Percentiles rank a stretch among this genome's conserved stretches.
Conservation (phyloP, 2,797 vertebrate genomes). For the Phoebastria nigripes region DNA sequence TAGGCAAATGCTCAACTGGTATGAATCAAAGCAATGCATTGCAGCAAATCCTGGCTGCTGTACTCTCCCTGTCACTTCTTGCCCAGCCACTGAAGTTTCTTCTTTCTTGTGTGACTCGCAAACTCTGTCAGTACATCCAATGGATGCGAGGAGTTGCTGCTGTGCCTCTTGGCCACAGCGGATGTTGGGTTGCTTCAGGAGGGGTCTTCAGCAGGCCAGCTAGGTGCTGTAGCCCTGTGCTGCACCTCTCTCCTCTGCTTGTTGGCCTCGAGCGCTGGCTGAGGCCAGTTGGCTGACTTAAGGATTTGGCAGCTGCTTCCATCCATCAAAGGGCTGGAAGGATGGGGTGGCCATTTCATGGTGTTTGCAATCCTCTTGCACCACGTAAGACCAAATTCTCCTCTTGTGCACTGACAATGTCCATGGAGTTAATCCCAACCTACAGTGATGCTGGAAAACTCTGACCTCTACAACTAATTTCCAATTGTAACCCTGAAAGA, state of each 20-base stretch:
- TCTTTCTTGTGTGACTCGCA: neutral
- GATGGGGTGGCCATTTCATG: neutral
- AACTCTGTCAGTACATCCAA: neutral
- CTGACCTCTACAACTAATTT: slow-evolving; percentile 43
- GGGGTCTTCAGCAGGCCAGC: neutral
- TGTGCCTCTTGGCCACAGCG: neutral
- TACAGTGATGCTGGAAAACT: slow-evolving; percentile 37
- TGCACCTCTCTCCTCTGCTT: neutral
- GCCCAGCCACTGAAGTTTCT: neutral
- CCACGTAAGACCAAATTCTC: neutral
- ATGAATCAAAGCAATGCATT: neutral
- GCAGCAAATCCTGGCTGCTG: neutral
- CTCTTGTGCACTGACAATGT: neutral
- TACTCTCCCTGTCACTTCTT: neutral
- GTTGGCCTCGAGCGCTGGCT: fast-evolving
- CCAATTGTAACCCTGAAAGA: slow-evolving; percentile 44
- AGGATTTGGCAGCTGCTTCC: neutral
- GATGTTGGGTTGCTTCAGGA: neutral
- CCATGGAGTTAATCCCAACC: neutral
- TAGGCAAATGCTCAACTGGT: neutral
- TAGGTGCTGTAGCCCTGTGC: neutral
- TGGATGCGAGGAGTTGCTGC: neutral
- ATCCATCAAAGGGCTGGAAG: neutral
- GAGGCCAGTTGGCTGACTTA: neutral
- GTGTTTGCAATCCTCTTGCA: neutral